A percentile compares a stretch with the other conserved stretches of the same genome.
Evolutionary conservation across 37 sponge, comb jelly and placozoan genomes (phyloP).

Genomic region (Cliona cf. orientalis): DNA sequence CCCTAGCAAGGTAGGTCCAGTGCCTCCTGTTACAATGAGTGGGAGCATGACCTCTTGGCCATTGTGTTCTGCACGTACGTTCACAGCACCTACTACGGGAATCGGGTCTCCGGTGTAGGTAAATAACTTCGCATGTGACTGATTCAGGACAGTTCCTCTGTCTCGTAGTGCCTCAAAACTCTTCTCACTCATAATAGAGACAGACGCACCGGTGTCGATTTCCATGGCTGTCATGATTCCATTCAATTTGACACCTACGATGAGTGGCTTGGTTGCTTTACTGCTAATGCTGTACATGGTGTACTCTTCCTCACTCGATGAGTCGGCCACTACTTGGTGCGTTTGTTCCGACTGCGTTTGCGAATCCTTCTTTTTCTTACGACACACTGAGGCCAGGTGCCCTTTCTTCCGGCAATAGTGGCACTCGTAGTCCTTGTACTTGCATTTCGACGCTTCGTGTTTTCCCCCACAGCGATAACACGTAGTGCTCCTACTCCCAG

Average conservation of each 20-base stretch:
- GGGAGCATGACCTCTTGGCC: no score
- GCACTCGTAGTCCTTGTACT: conserved; percentile 19
- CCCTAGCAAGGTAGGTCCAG: neutral
- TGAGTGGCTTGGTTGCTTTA: no score
- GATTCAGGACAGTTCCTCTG: neutral
- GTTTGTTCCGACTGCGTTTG: neutral
- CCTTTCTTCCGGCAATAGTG: conserved; percentile 30
- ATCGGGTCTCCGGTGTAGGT: conserved; percentile 14
- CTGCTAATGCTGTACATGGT: no score
- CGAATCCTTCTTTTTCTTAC: neutral
- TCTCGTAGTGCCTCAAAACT: neutral
- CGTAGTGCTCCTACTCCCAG: no score
- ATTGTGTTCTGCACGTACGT: no score
- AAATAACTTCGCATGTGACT: neutral
- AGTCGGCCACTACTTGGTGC: neutral
- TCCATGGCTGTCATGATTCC: conserved; percentile 1
- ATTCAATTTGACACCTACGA: neutral
- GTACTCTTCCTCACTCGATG: no score
- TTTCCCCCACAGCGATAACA: conserved; percentile 43
- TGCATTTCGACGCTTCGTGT: conserved; percentile 15
- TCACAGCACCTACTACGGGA: no score
- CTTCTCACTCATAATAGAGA: conserved; percentile 3
- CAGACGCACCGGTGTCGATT: conserved; percentile 20
- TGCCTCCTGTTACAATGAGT: neutral
- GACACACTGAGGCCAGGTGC: conserved; percentile 40